Evolutionary conservation across 2,113 vertebrate genomes (phyloP).

Genomic region (Panthera tigris): DNA sequence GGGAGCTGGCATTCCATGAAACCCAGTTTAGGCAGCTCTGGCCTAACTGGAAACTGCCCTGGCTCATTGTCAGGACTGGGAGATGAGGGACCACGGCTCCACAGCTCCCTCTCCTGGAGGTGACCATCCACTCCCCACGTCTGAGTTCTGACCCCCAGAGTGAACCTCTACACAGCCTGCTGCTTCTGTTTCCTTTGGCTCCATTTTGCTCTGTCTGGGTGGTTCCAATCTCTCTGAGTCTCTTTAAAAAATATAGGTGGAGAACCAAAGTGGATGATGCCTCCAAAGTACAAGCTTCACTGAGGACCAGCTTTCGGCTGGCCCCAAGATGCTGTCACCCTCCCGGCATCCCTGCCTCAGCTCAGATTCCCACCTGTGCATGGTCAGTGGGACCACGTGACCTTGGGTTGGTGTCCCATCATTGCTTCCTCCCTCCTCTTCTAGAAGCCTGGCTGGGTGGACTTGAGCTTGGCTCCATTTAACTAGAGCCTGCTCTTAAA

Average conservation of each 20-base stretch:
- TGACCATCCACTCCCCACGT: rapidly evolving
- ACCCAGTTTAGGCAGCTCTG: neutral
- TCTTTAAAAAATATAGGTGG: neutral
- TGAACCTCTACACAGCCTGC: rapidly evolving
- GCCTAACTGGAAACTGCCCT: rapidly evolving
- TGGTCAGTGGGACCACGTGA: rapidly evolving
- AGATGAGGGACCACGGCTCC: neutral
- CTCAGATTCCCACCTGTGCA: neutral
- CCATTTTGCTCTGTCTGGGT: neutral
- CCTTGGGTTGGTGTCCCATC: rapidly evolving
- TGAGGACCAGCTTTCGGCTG: neutral
- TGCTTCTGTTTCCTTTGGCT: neutral
- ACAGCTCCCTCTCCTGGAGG: too few species aligned
- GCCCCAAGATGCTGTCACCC: neutral
- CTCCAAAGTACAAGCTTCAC: rapidly evolving
- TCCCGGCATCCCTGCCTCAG: neutral
- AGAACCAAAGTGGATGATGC: neutral
- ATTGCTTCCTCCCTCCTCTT: neutral
- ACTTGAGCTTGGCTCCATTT: neutral
- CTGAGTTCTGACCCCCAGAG: neutral
- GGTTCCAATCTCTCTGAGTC: neutral
- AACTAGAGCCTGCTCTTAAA: neutral
- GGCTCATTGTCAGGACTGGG: neutral
- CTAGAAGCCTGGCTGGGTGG: neutral
- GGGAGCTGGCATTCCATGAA: neutral